Base-by-base conservation (phyloP, 2,888 invertebrate genomes). In the Diloba caeruleocephala region DNA sequence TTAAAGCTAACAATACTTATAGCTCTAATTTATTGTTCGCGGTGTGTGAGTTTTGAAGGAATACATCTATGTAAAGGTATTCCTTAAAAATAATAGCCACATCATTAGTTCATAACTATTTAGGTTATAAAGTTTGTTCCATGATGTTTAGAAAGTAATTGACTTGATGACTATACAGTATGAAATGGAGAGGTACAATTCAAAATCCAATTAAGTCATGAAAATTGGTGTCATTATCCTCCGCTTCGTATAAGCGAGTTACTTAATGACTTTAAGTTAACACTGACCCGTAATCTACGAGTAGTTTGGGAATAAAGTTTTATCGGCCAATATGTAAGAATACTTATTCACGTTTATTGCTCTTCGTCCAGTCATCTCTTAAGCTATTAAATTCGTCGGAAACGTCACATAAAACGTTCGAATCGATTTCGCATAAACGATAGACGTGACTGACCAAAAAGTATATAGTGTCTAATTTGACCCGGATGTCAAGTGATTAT, bases 351-450 rank as follows among this genome's bases (percentile, higher is more conserved):
- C 76, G 84, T 92, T 92, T 93, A 93, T 91, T 82, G 85, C 90
- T 83, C 79, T 82, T 87, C 85, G 89, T 77, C 87, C 89, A 88
- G 91, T 89, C 90, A 88, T 90, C 90, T 89, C 81, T 78, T 71
- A 54, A 77, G 87, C 89, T 81, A 89, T 93, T 92, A 92, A 92
- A 92, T 87, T 89, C 87, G 85, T 81, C 85, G 88, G 88, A 88
- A 86, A 90, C 84, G 90, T 89, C 89, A 85, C 89, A 92, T 93
- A 92, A 92, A 93, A 88, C 82, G 89, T 70, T 76, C 71, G 82
- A 82, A 92, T 93, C 92, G 92, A 93, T 93, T 93, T 92, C 90
- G 78, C 89, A 92, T 92, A 92, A 93, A 92, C 87, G 88, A 81
- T 87, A 85, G 84, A 92, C 92, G 91, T 92, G 90, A 90, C 89